Percentiles rank a stretch among this genome's conserved stretches.
These are phyloP conservation scores for Tretioscincus oriximinensis DNA, from an alignment of 2,113 vertebrate genomes.

Conservation along the genomic window DNA sequence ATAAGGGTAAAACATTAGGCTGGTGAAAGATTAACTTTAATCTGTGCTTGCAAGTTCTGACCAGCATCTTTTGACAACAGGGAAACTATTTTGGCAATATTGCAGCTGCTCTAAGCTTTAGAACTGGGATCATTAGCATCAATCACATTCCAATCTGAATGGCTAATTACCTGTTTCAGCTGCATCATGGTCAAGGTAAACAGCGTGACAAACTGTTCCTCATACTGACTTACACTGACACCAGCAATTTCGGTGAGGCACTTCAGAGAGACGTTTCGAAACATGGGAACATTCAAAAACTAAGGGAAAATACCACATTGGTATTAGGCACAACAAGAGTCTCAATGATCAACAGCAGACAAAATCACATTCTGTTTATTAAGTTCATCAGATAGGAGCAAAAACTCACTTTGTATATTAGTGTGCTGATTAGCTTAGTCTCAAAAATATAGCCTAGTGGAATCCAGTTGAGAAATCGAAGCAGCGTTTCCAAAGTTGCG, in stretches of 20 bases:
- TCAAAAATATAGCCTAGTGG: conserved; percentile 99
- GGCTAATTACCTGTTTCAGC: conserved; percentile 88
- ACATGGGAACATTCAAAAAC: conserved; percentile 99
- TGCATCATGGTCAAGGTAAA: conserved; percentile 99
- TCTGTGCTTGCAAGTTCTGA: too few relatives aligned
- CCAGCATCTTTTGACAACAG: too few relatives aligned
- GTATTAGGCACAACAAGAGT: background rate
- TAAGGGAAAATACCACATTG: conserved; percentile 51
- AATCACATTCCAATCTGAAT: background rate
- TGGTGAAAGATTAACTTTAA: too few relatives aligned
- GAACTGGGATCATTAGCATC: too few relatives aligned
- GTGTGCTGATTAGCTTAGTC: conserved; percentile 97
- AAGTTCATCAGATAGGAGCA: rapidly evolving
- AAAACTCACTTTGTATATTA: conserved; percentile 92
- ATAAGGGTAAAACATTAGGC: too few relatives aligned
- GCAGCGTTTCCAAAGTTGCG: conserved; percentile 94
- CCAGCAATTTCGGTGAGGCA: conserved; percentile 98
- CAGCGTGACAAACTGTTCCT: conserved; percentile 96
- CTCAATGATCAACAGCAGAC: background rate
- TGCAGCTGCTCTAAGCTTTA: too few relatives aligned
- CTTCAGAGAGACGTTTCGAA: conserved; percentile 97
- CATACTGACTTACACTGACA: conserved; percentile 96
- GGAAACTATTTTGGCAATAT: too few relatives aligned
- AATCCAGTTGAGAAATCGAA: conserved; percentile 99
- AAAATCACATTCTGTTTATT: background rate